Evolutionary conservation across 2,113 vertebrate species (phyloP).

Genomic region (Tiliqua scincoides): DNA sequence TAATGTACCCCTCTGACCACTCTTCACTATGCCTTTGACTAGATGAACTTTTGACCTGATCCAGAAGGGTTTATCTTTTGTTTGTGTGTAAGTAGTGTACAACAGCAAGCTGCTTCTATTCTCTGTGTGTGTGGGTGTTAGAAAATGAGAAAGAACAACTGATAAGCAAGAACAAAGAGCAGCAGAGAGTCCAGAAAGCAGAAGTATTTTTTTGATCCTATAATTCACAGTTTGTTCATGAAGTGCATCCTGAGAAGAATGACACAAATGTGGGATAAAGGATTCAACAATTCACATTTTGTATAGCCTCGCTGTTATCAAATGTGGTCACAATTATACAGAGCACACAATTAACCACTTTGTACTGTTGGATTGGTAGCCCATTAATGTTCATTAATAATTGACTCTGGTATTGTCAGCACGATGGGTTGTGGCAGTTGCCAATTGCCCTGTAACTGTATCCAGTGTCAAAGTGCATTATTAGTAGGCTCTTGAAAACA

Average conservation of each 20-base stretch:
- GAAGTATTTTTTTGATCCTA: background rate
- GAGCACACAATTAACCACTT: conserved; percentile 14
- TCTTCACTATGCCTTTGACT: too few relatives aligned
- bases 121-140: background rate
- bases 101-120: background rate
- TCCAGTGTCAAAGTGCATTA: background rate
- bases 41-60: too few relatives aligned
- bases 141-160: background rate
- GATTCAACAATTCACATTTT: background rate
- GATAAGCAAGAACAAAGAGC: background rate
- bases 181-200: background rate
- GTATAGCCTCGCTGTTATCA: background rate
- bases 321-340: background rate
- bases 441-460: background rate
- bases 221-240: background rate
- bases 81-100: background rate
- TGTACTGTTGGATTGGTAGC: background rate
- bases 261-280: background rate
- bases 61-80: too few relatives aligned
- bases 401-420: background rate
- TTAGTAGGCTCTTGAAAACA: background rate
- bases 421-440: background rate
- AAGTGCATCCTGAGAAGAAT: background rate
- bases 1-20: too few relatives aligned
- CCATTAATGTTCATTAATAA: conserved; percentile 26